These are phyloP conservation scores for Aratinga solstitialis DNA, from an alignment of 2,797 vertebrate species.

Conservation along the genomic window DNA sequence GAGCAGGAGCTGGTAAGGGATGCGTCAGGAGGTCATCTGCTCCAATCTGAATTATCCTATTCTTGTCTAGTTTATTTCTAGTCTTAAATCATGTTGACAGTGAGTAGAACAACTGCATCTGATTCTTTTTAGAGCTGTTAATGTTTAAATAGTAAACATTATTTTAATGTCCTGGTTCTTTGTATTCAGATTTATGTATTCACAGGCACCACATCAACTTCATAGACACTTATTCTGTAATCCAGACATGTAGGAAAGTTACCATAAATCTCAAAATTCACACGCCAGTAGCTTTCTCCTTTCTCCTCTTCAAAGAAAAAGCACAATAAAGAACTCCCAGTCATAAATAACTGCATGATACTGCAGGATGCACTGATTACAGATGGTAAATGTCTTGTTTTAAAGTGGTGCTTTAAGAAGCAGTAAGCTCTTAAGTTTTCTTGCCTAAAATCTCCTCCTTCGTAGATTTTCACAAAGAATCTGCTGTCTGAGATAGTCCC, in stretches of 20 bases:
- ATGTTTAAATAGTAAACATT: not conserved
- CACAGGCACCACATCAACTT: not conserved
- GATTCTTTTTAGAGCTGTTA: not conserved
- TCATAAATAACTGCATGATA: not conserved
- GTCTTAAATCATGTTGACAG: not conserved
- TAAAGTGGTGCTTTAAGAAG: not conserved
- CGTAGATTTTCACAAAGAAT: not conserved
- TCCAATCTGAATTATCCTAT: not conserved
- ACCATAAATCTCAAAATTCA: not conserved
- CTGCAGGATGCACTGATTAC: not conserved
- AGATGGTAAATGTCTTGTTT: not conserved
- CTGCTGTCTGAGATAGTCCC: not conserved
- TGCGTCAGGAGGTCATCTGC: not conserved
- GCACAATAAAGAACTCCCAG: not conserved
- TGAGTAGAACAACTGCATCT: not conserved
- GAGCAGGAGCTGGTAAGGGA: not conserved
- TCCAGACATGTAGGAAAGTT: not conserved
- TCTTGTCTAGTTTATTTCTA: not conserved
- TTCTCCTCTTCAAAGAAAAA: not conserved
- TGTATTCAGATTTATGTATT: not conserved
- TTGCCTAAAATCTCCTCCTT: not conserved
- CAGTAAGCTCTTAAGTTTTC: not conserved
- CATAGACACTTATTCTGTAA: not conserved
- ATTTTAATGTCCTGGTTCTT: not conserved
- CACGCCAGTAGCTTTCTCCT: not conserved